phyloP scores from a whole-genome alignment of 1,140 invertebrate genomes.

The Maniola jurtina region DNA sequence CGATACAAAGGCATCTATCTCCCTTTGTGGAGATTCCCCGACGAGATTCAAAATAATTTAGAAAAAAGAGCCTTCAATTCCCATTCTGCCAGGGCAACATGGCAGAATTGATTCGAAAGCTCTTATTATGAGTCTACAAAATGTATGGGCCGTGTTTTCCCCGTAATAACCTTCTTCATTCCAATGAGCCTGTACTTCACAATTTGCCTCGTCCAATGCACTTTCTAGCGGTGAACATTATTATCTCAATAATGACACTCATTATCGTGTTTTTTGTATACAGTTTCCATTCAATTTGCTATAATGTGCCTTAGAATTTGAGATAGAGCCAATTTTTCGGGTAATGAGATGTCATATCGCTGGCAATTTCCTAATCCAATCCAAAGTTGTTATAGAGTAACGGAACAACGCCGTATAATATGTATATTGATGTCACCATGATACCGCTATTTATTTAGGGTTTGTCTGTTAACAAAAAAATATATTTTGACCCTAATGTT shows the following conservation, averaged over 20 bases:
- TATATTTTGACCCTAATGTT: too few relatives aligned
- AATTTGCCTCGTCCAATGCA: constrained; percentile 31
- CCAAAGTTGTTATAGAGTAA: background rate
- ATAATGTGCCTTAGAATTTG: constrained; percentile 36
- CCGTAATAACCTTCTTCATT: constrained; percentile 38
- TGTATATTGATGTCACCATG: too few relatives aligned
- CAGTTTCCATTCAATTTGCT: constrained; percentile 35
- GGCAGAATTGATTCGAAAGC: constrained; percentile 15
- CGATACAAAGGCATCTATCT: too few relatives aligned
- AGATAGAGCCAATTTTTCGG: constrained; percentile 26
- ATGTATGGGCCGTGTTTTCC: constrained; percentile 11
- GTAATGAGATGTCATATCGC: constrained; percentile 3
- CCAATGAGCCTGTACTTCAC: constrained; percentile 38
- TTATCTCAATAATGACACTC: constrained; percentile 48
- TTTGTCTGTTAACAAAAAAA: too few relatives aligned
- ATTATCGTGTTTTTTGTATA: constrained; percentile 42
- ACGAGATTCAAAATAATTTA: too few relatives aligned
- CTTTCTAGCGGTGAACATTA: constrained; percentile 49
- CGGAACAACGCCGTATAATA: background rate
- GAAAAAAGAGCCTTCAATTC: too few relatives aligned
- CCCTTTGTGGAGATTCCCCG: too few relatives aligned
- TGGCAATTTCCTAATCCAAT: background rate
- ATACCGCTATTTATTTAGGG: background rate
- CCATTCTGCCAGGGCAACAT: background rate
- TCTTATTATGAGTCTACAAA: constrained; percentile 16